Base-by-base conservation (phyloP, 2,113 vertebrate species). In the Epinephelus moara region DNA sequence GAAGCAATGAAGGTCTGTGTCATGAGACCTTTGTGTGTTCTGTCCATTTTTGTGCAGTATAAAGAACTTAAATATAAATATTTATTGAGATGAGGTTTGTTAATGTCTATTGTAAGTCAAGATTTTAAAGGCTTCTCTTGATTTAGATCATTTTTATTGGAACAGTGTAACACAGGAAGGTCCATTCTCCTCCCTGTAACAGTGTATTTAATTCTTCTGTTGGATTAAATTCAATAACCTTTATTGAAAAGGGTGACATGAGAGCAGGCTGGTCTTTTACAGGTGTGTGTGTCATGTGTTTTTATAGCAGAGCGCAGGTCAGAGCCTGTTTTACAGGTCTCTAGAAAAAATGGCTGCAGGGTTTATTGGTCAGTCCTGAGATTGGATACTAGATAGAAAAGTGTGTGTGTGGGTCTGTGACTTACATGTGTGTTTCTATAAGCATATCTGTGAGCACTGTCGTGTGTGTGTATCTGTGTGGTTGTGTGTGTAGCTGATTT, bases 311-410 rank as follows among this genome's bases (percentile, higher is more conserved):
- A 59, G 50, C 30, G 63, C 75, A 61, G 76, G 74, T 85, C 78
- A 23, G 75, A 75, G 70, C 63, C 56, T 70, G 80, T 85, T 91
- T 91, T 85, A 90, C 82, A 83, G 71, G 47, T 75, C 60, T 84
- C 57, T 49, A 63, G 57, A 73, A 82, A 74, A 80, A 77, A 69
- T 12, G 2, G 63, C 75, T 49, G 12, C 8, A 2, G 57, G 53
- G 71, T 94, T 93, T 93, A 92, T 90, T 81, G 71, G 78, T 33
- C 18, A 64, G 73, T 30, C 27, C 42, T 84, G 78, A 85, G 88
- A 94, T 90, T 90, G 85, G 81, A 79, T 85, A 17, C 3, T 1
- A 66, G 84, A 91, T 85, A 75, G 81, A 81, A 81, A 53, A 42
- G 76, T 57, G 85, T 70, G 82, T 73, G 68, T 70, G 52, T 81